A percentile compares a stretch with the other conserved stretches of the same genome.
phyloP scores from a whole-genome alignment of 2,888 invertebrate genomes.

The Ypsolopha scabrella region DNA sequence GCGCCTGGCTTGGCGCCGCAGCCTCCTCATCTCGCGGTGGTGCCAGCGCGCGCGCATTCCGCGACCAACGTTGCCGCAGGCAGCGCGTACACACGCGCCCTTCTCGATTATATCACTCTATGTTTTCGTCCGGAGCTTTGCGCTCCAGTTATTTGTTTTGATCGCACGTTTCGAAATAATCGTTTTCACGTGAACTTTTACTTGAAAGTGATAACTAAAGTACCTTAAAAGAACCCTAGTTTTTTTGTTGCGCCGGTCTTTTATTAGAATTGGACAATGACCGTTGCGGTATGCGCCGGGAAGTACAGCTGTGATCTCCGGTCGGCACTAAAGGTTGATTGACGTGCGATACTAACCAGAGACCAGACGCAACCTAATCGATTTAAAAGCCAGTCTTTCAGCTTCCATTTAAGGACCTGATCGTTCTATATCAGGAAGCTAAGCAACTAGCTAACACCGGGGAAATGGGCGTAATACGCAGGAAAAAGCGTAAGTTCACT shows the following conservation, averaged over 20 bases:
- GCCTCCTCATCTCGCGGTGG: slow-evolving; percentile 46
- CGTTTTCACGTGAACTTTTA: no score
- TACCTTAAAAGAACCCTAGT: not conserved
- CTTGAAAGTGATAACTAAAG: no score
- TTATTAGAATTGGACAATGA: slow-evolving; percentile 42
- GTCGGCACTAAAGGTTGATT: slow-evolving; percentile 38
- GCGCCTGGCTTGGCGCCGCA: slow-evolving; percentile 42
- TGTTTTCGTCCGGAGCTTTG: slow-evolving; percentile 15
- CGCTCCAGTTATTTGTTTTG: slow-evolving; percentile 32
- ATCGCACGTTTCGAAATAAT: slow-evolving; percentile 9
- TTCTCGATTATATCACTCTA: slow-evolving; percentile 3
- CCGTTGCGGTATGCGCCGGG: slow-evolving; percentile 49
- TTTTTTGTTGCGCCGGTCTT: slow-evolving; percentile 7
- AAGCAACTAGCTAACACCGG: slow-evolving; percentile 28
- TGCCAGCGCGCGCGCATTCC: slow-evolving; percentile 44
- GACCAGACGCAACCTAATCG: slow-evolving; percentile 17
- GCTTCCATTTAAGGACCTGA: slow-evolving; percentile 27
- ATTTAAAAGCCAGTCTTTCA: slow-evolving; percentile 26
- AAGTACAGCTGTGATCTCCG: slow-evolving; percentile 22
- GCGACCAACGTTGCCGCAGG: slow-evolving; percentile 54
- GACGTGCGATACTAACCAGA: slow-evolving; percentile 37
- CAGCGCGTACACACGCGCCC: slow-evolving; percentile 40
- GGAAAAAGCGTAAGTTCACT: slow-evolving; percentile 63
- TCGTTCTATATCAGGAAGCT: slow-evolving; percentile 30
- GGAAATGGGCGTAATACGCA: slow-evolving; percentile 62